Evolutionary conservation across 2,113 vertebrate species (phyloP), one percentile per base, ranked within the genome.

Genomic region (Sceloporus tristichus): DNA sequence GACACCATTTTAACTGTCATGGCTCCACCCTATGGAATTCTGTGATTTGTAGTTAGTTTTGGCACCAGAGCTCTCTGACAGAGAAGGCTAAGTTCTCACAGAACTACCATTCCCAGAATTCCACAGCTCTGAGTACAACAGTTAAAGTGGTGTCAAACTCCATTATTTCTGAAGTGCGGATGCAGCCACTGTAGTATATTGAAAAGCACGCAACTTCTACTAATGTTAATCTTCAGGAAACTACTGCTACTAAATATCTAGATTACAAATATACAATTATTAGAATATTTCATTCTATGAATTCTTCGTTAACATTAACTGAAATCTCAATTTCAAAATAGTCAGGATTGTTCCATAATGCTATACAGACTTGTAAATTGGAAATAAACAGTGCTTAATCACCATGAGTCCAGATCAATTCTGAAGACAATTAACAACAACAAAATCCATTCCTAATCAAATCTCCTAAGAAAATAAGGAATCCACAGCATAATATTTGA

Each of bases 401-500:
- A 34, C 1, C 34, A 34, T 34, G 34, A 34, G 34, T 34, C 34
- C 34, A 34, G 34, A 34, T 34, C 1, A 1, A 34, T 34, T 34
- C 34, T 34, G 34, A 34, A 34, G 34, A 34, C 34, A 34, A 34
- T 34, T 34, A 34, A 34, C 34, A 34, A 34, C 34, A 34, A 34
- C 34, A 34, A 34, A 34, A 34, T 34, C 56, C 10, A 13, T 59
- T 14, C 56, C 9, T 59, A 59, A 59, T 42, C 71, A 89, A 90
- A 76, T 82, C 25, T n/a, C 27, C 88, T 70, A 56, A n/a, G 87
- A 19, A 70, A 66, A 83, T 70, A 87, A 42, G 53, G 77, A 5
- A 56, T 73, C n/a, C 48, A 42, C 81, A 73, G 29, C 27, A 79
- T 54, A 78, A 10, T 40, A 73, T n/a, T 53, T 74, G 27, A 48